A percentile compares a stretch with the other conserved stretches of the same genome.
These are phyloP conservation scores for Rhinatrema bivittatum DNA, from an alignment of 2,797 vertebrate species.

Conservation along the genomic window DNA sequence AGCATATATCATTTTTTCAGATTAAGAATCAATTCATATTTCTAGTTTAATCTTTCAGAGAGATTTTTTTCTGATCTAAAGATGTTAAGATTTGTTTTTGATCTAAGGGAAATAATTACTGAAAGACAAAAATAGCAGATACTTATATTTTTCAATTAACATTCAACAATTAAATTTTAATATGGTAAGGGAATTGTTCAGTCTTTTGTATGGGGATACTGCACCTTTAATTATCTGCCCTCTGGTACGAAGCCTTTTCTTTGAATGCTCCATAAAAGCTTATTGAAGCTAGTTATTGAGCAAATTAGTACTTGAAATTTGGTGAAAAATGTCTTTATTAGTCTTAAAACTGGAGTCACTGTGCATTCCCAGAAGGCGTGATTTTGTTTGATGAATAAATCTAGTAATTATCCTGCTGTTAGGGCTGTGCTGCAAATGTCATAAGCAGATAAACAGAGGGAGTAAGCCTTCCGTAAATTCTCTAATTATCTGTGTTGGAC, in stretches of 20 bases:
- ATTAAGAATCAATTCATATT: neutral
- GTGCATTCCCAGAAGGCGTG: constrained; percentile 83
- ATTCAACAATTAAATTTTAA: constrained; percentile 72
- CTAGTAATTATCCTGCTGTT: constrained; percentile 92
- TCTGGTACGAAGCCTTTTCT: constrained; percentile 64
- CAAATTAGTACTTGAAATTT: constrained; percentile 72
- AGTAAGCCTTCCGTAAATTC: constrained; percentile 85
- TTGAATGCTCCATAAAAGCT: constrained; percentile 66
- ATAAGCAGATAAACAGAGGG: constrained; percentile 92
- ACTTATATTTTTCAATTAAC: constrained; percentile 64
- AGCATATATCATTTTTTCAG: neutral
- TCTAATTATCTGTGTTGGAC: constrained; percentile 80
- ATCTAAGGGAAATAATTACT: constrained; percentile 57
- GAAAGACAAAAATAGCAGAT: constrained; percentile 42
- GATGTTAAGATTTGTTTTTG: constrained; percentile 24
- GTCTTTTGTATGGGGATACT: constrained; percentile 61
- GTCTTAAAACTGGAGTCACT: constrained; percentile 81
- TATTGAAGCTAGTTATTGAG: constrained; percentile 70
- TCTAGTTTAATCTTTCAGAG: neutral
- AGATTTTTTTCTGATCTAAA: constrained; percentile 26
- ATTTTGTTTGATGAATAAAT: constrained; percentile 97
- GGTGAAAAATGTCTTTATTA: constrained; percentile 84
- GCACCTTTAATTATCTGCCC: constrained; percentile 71
- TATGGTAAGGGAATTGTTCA: constrained; percentile 69
- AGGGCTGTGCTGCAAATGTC: constrained; percentile 88